Percentiles rank a stretch among this genome's conserved stretches.
phyloP scores from a whole-genome alignment of 2,113 vertebrate genomes.

The Odontophorus gujanensis region DNA sequence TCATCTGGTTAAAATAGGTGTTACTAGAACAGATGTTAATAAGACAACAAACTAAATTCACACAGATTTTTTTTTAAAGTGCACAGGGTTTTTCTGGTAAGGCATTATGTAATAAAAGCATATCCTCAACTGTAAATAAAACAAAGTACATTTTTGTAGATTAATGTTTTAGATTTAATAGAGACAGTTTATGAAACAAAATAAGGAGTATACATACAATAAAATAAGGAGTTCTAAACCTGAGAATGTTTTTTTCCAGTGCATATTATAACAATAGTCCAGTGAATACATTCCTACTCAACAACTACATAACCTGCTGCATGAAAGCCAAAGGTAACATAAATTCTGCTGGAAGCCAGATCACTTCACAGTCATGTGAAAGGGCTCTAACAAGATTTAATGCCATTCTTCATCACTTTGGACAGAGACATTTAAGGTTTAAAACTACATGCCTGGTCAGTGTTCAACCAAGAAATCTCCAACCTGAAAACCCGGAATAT shows the following conservation, averaged over 20 bases:
- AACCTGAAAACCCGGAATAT: rapidly evolving
- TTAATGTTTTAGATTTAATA: not conserved
- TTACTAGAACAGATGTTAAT: not conserved
- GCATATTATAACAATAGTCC: not conserved
- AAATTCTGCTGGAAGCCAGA: not conserved
- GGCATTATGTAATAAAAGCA: not conserved
- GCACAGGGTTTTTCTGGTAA: not conserved
- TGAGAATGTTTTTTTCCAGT: not conserved
- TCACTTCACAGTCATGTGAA: not conserved
- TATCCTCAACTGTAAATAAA: not conserved
- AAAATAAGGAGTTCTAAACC: not conserved
- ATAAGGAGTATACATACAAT: not conserved
- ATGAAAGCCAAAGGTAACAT: not conserved
- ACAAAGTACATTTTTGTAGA: not conserved
- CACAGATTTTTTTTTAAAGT: not conserved
- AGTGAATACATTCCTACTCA: not conserved
- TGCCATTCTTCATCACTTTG: not conserved
- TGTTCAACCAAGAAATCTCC: not conserved
- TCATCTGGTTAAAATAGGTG: not conserved
- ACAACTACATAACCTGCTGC: not conserved
- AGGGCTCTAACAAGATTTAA: not conserved
- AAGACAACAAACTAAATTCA: not conserved
- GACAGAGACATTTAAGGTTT: not conserved
- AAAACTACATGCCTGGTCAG: not conserved
- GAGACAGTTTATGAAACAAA: not conserved